phyloP scores from a whole-genome alignment of 2,888 invertebrate species.

The Carabus problematicus region DNA sequence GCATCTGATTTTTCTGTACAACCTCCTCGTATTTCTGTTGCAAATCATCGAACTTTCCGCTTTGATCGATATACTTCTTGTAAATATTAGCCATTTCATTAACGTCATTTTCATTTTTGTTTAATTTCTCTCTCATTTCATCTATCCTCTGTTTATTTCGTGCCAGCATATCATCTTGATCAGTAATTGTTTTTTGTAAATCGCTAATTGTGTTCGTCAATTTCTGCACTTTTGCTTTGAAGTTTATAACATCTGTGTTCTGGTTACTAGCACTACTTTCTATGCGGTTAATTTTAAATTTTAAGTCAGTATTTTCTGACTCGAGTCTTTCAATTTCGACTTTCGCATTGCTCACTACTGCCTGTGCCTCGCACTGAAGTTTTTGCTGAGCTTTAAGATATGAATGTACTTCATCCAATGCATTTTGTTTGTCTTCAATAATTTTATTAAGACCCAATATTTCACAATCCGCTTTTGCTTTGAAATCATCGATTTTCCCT shows the following conservation, averaged over 20 bases:
- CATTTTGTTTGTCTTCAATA: slow-evolving; percentile 17
- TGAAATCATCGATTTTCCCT: slow-evolving; percentile 49
- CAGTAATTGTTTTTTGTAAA: slow-evolving; percentile 12
- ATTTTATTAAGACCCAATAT: slow-evolving; percentile 11
- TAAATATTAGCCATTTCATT: slow-evolving; percentile 50
- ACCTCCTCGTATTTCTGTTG: slow-evolving; percentile 52
- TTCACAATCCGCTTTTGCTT: slow-evolving; percentile 36
- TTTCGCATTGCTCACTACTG: slow-evolving; percentile 45
- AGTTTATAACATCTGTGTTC: not conserved
- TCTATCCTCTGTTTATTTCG: slow-evolving; percentile 36
- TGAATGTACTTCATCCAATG: slow-evolving; percentile 30
- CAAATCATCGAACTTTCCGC: slow-evolving; percentile 54
- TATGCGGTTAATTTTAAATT: slow-evolving; percentile 24
- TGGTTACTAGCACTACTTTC: slow-evolving; percentile 10
- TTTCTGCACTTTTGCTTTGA: too few relatives aligned
- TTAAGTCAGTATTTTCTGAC: slow-evolving; percentile 22
- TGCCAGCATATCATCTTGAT: slow-evolving; percentile 40
- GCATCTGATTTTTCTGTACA: slow-evolving; percentile 43
- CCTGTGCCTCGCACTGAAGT: slow-evolving; percentile 48
- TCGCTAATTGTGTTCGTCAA: not conserved
- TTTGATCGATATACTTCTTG: slow-evolving; percentile 54
- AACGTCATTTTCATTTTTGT: slow-evolving; percentile 40
- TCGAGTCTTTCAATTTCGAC: slow-evolving; percentile 47
- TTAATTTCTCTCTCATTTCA: slow-evolving; percentile 42
- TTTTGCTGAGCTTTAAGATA: slow-evolving; percentile 43